These are phyloP conservation scores for Petroica traversi DNA, from an alignment of 2,113 vertebrate genomes.

Conservation along the genomic window DNA sequence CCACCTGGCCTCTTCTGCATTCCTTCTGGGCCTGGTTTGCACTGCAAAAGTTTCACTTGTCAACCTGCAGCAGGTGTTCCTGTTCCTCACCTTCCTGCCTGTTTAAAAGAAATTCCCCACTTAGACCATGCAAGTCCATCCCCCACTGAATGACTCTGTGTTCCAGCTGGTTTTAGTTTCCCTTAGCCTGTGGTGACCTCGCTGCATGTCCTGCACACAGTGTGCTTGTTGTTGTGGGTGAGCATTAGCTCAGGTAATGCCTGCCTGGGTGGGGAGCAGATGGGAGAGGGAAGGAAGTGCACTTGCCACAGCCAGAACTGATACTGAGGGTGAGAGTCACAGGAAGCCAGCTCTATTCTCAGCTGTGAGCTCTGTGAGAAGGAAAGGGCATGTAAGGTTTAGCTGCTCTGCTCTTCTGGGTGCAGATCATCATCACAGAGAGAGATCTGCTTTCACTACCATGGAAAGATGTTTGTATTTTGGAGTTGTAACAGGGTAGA, in stretches of 20 bases:
- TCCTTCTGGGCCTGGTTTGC: not conserved
- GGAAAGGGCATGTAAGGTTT: not conserved
- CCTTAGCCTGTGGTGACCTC: not conserved
- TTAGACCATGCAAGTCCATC: not conserved
- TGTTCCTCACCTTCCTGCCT: not conserved
- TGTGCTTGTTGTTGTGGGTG: not conserved
- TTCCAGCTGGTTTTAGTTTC: not conserved
- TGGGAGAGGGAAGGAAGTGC: not conserved
- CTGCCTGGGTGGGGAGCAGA: not conserved
- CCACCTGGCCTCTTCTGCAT: fast-evolving
- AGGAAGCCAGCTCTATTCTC: not conserved
- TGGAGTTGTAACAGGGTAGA: not conserved
- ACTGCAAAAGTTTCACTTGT: not conserved
- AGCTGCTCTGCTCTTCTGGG: not conserved
- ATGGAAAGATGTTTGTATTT: not conserved
- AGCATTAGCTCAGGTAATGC: not conserved
- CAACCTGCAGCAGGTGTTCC: not conserved
- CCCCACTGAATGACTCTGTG: not conserved
- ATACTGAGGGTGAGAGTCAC: not conserved
- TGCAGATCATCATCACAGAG: not conserved
- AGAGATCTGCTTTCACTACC: not conserved
- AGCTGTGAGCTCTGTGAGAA: not conserved
- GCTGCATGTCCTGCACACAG: not conserved
- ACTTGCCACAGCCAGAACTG: fast-evolving
- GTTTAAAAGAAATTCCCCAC: not conserved